Base-by-base conservation (phyloP, 1,140 invertebrate species). In the Trypoxylus dichotomus region DNA sequence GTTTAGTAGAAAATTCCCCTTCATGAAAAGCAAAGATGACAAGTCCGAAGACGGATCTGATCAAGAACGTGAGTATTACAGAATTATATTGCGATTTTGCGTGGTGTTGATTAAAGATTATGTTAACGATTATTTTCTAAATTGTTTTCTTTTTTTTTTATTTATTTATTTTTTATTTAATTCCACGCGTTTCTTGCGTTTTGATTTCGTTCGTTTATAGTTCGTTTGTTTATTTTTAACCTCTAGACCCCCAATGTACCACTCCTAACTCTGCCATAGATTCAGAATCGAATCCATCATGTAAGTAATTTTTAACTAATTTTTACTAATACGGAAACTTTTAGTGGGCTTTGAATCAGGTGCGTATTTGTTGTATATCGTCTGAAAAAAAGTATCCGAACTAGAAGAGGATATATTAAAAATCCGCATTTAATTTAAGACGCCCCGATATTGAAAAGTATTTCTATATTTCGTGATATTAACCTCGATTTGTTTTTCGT, bases 11-110 rank as follows among this genome's bases (percentile, higher is more conserved):
- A 97, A 96, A 88, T 98, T 99, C 88, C 97, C 97, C 19, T 99
- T 99, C 87, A 97, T 99, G 94, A 96, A 96, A 90, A 98, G 97
- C 88, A 96, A 97, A 90, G 97, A 99, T 86, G 96, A 97, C 84
- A 98, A 98, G 87, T 96, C 95, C 29, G 97, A 98, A 88, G 98
- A 99, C 87, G 95, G 96, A 82, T 98, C 96, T 82, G 97, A 98
- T 86, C 95, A 97, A 91, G 97, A 99, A 94, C 95, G 97, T 98
- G 93, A 96, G 97, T 96, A 84, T 82, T 8, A 29, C 6, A 71
- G 5, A 58, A 43, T 25, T 79, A 43, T 71, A 54, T 77, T 25
- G 21, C 47, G 19, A 37, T 2, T 19, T 54, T 54, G 19, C 13
- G 15, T n/a, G 15, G 15, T 19, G 2, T 54, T 19, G 15, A 6